Evolutionary conservation across 2,888 invertebrate genomes (phyloP).

Genomic region (Plusia festucae): DNA sequence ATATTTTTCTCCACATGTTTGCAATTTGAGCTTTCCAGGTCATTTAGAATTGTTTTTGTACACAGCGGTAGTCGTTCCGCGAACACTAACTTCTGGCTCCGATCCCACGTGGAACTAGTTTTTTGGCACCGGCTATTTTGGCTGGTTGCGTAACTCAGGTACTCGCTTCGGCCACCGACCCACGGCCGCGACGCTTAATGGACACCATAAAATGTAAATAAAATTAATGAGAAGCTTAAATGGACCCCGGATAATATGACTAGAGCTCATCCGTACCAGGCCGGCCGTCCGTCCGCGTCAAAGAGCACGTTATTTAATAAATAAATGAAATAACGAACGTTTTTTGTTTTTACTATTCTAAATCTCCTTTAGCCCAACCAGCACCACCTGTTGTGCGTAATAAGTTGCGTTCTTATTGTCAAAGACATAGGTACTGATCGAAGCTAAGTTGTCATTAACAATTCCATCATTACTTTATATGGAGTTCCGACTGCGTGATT

Average conservation of each 20-base stretch:
- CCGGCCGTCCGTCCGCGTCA: conserved; percentile 30
- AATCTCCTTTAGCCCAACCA: background rate
- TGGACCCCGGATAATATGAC: conserved; percentile 52
- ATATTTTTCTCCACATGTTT: conserved; percentile 2
- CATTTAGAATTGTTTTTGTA: conserved; percentile 20
- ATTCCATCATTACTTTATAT: conserved; percentile 71
- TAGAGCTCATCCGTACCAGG: conserved; percentile 20
- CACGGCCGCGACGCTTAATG: conserved; percentile 70
- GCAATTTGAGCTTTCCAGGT: conserved; percentile 27
- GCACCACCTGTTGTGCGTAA: background rate
- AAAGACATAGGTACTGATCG: conserved; percentile 5
- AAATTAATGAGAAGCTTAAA: conserved; percentile 76
- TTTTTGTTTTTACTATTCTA: background rate
- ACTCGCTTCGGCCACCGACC: conserved; percentile 78
- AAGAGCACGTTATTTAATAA: conserved; percentile 31
- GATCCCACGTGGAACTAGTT: conserved; percentile 83
- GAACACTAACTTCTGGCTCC: conserved; percentile 62
- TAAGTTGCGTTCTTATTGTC: conserved; percentile 10
- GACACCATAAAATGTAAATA: conserved; percentile 82
- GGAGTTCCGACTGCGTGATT: conserved; percentile 82
- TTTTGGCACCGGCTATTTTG: conserved; percentile 83
- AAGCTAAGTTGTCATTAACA: conserved; percentile 51
- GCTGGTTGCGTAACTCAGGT: conserved; percentile 82
- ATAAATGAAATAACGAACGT: background rate
- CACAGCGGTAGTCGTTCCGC: conserved; percentile 29